Conservation (phyloP, 2,888 invertebrate genomes). For the Carcina quercana region DNA sequence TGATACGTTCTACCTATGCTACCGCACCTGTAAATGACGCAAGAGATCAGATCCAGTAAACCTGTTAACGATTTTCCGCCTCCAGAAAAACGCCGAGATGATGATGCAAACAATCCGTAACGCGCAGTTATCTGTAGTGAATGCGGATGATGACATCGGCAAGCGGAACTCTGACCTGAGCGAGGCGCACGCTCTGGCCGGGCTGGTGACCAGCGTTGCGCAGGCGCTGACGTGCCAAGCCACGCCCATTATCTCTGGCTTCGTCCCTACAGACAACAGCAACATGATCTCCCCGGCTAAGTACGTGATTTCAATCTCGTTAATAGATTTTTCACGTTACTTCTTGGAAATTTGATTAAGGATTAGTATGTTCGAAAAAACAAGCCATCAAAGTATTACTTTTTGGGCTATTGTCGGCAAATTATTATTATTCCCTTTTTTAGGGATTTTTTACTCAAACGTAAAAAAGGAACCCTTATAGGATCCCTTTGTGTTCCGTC, state of each 20-base stretch:
- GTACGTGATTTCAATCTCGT: constrained; percentile 24
- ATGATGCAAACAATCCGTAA: constrained; percentile 50
- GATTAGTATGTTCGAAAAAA: no score
- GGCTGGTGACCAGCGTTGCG: constrained; percentile 51
- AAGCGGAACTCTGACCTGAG: constrained; percentile 46
- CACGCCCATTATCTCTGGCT: constrained; percentile 48
- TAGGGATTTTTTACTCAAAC: no score
- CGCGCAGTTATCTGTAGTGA: constrained; percentile 37
- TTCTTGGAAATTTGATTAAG: no score
- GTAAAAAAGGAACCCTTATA: no score
- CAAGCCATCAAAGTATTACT: no score
- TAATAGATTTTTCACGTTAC: constrained; percentile 4
- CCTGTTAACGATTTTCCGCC: no score
- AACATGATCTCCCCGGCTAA: constrained; percentile 56
- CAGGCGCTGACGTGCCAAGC: constrained; percentile 52
- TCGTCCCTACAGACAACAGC: constrained; percentile 48
- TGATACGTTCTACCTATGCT: no score
- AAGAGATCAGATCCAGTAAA: no score
- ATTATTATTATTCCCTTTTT: no score
- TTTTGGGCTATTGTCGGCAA: no score
- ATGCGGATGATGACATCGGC: constrained; percentile 34
- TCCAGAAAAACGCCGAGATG: constrained; percentile 49
- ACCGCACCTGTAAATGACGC: no score
- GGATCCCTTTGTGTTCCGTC: no score
- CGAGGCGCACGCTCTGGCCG: constrained; percentile 58